A percentile compares a stretch with the other conserved stretches of the same genome.
phyloP scores from a whole-genome alignment of 2,797 vertebrate genomes.

The Chiroxiphia lanceolata region DNA sequence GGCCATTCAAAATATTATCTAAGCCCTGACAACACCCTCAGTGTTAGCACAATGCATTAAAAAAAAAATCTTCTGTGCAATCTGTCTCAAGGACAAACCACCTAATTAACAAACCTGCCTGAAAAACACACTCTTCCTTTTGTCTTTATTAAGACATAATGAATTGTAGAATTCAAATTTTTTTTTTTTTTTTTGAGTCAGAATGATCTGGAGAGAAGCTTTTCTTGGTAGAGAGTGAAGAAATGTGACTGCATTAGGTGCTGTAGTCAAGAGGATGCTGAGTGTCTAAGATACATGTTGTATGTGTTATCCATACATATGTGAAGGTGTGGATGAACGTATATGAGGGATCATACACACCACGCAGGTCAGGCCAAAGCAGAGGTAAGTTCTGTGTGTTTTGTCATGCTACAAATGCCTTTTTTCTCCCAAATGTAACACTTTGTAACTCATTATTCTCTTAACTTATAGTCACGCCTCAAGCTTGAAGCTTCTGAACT shows the following conservation, averaged over 20 bases:
- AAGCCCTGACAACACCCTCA: not conserved
- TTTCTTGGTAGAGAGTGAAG: not conserved
- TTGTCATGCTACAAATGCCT: not conserved
- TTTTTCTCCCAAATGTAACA: not conserved
- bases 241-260: not conserved
- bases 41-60: not conserved
- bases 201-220: not conserved
- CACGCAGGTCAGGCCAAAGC: not conserved
- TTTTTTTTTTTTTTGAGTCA: not conserved
- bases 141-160: not conserved
- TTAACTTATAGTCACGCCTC: fast-evolving
- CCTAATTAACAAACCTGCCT: not conserved
- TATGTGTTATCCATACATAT: fast-evolving
- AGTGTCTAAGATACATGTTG: fast-evolving
- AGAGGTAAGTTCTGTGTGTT: not conserved
- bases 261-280: no score
- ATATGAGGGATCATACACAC: fast-evolving
- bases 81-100: conserved; percentile 10
- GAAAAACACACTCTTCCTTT: not conserved
- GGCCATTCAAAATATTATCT: not conserved
- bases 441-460: not conserved
- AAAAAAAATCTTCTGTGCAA: not conserved
- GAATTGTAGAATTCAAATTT: not conserved
- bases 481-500: not conserved
- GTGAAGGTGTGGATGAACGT: not conserved